A percentile compares a stretch with the other conserved stretches of the same genome.
These are phyloP conservation scores for Molorchus minor DNA, from an alignment of 2,888 invertebrate species.

Conservation along the genomic window DNA sequence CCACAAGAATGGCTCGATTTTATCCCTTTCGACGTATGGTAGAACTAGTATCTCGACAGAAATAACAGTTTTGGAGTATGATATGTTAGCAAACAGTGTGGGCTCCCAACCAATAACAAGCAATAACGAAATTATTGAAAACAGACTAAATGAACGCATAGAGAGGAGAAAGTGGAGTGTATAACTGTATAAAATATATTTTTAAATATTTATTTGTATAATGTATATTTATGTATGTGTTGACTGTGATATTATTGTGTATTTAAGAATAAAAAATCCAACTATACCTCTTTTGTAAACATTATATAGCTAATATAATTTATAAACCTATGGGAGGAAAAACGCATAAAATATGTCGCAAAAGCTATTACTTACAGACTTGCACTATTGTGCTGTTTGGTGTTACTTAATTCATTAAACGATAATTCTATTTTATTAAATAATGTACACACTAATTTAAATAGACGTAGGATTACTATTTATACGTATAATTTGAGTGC, in stretches of 20 bases:
- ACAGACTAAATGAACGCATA: slow-evolving; percentile 52
- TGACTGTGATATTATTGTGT: slow-evolving; percentile 19
- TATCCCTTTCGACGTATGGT: slow-evolving; percentile 49
- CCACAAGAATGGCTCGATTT: slow-evolving; percentile 44
- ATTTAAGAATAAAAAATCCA: too few species aligned
- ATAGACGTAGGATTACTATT: slow-evolving; percentile 6
- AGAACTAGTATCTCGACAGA: slow-evolving; percentile 55
- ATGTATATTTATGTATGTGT: slow-evolving; percentile 1
- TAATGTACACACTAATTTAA: slow-evolving; percentile 12
- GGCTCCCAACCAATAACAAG: slow-evolving; percentile 37
- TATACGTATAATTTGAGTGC: slow-evolving; percentile 3
- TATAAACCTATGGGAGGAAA: too few species aligned
- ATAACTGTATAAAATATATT: slow-evolving; percentile 22
- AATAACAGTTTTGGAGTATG: slow-evolving; percentile 53
- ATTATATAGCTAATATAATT: too few species aligned
- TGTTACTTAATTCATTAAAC: too few species aligned
- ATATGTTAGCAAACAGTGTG: slow-evolving; percentile 41
- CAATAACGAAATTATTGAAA: slow-evolving; percentile 52
- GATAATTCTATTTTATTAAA: too few species aligned
- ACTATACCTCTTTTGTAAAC: too few species aligned
- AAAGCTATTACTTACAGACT: too few species aligned
- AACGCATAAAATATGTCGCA: too few species aligned
- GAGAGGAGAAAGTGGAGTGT: slow-evolving; percentile 46
- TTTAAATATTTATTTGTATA: slow-evolving; percentile 4
- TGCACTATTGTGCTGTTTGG: too few species aligned